A percentile compares a stretch with the other conserved stretches of the same genome.
Evolutionary conservation across 1,140 invertebrate species (phyloP).

Genomic region (Formica selysi): DNA sequence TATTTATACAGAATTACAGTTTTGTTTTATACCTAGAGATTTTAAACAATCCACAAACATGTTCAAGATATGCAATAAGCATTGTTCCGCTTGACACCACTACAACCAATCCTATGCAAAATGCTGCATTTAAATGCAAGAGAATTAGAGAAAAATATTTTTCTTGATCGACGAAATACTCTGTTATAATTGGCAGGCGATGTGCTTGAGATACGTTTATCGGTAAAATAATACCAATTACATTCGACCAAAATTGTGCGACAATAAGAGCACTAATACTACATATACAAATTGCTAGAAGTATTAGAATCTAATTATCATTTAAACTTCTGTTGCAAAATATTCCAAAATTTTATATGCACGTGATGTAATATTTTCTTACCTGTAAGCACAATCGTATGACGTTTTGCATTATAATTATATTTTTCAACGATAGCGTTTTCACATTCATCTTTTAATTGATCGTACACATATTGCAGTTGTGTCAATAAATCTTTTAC

Average conservation of each 20-base stretch:
- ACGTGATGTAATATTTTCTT: not conserved
- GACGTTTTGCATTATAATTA: not conserved
- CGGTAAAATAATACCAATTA: not conserved
- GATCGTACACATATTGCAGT: not conserved
- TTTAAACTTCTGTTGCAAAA: not conserved
- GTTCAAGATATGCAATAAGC: not conserved
- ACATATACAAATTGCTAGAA: not conserved
- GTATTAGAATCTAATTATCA: not conserved
- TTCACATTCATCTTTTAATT: slow-evolving; percentile 3
- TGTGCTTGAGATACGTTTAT: not conserved
- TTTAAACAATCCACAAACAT: not conserved
- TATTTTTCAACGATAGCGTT: not conserved
- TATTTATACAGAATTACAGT: too few relatives aligned
- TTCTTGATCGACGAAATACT: slow-evolving; percentile 21
- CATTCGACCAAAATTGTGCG: not conserved
- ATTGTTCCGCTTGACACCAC: not conserved
- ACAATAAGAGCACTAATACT: not conserved
- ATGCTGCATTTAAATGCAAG: not conserved
- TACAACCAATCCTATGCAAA: not conserved
- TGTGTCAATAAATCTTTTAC: not conserved
- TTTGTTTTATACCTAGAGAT: not conserved
- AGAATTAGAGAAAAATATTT: slow-evolving; percentile 4
- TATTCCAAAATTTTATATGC: not conserved
- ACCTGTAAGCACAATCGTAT: not conserved
- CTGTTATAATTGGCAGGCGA: not conserved